Conservation (phyloP, 2,797 vertebrate genomes). For the Philypnodon macrostomus region DNA sequence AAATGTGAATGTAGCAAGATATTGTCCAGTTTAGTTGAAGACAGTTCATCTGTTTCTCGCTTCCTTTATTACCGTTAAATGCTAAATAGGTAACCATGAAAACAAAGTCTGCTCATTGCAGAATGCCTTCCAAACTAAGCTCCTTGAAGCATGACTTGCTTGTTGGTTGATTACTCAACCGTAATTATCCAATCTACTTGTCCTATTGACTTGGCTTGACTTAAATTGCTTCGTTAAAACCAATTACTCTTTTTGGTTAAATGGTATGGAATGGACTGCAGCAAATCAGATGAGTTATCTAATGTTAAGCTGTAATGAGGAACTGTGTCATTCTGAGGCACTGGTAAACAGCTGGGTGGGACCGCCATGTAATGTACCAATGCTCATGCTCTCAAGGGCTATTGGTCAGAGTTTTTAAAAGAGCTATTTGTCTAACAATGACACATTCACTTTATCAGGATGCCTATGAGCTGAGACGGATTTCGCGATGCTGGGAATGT, state of each 20-base stretch:
- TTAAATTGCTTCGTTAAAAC: conserved; percentile 3
- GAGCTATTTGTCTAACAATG: conserved; percentile 53
- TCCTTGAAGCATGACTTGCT: not conserved
- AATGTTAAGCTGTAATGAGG: conserved; percentile 42
- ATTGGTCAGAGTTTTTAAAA: conserved; percentile 40
- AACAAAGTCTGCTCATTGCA: not conserved
- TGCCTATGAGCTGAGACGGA: conserved; percentile 19
- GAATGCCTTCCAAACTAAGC: not conserved
- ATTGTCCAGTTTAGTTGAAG: too few relatives aligned
- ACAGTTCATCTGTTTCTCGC: too few relatives aligned
- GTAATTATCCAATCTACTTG: conserved; percentile 5
- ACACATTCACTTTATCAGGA: conserved; percentile 38
- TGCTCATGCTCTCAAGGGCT: conserved; percentile 54
- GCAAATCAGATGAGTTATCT: conserved; percentile 8
- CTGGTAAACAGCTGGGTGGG: conserved; percentile 54
- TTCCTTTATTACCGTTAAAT: too few relatives aligned
- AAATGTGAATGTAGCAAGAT: too few relatives aligned
- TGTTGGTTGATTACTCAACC: conserved; percentile 3
- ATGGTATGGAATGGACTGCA: not conserved
- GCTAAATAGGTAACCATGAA: not conserved
- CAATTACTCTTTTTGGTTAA: not conserved
- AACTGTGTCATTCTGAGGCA: conserved; percentile 24
- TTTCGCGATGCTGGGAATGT: conserved; percentile 25
- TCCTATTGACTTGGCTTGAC: conserved; percentile 5
- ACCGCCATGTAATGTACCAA: conserved; percentile 39